Conservation (phyloP, 2,113 vertebrate species). For the Ceratotherium simum region DNA sequence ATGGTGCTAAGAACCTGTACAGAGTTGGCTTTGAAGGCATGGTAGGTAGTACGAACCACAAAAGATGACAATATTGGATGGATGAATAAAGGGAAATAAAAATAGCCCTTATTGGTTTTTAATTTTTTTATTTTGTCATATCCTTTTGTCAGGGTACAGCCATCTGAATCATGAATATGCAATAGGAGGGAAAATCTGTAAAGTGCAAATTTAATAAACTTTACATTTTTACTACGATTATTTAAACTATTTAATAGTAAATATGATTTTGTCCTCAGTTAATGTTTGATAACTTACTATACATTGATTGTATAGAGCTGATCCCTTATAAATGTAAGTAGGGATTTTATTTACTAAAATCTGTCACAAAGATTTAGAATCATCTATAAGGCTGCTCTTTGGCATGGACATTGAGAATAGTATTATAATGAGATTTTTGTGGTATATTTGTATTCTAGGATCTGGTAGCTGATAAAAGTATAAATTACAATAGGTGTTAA, state of each 20-base stretch:
- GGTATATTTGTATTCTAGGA: background rate
- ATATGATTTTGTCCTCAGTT: background rate
- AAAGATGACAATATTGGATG: constrained; percentile 53
- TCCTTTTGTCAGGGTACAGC: constrained; percentile 85
- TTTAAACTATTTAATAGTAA: constrained; percentile 11
- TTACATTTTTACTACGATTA: constrained; percentile 1
- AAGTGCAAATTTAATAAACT: constrained; percentile 82
- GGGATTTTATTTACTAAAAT: constrained; percentile 5
- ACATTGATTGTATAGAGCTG: background rate
- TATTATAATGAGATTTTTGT: constrained; percentile 26
- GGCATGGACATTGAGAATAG: background rate
- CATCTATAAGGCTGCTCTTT: background rate
- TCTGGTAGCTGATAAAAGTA: constrained; percentile 43
- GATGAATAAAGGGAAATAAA: constrained; percentile 68
- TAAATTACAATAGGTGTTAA: constrained; percentile 37
- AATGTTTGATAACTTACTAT: background rate
- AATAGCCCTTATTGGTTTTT: constrained; percentile 70
- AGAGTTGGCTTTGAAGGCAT: constrained; percentile 99
- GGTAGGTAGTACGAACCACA: constrained; percentile 90
- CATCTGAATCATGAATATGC: constrained; percentile 86
- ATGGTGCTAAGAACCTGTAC: constrained; percentile 99
- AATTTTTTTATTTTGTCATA: constrained; percentile 84
- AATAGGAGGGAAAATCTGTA: constrained; percentile 89
- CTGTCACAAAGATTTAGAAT: background rate
- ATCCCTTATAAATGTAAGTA: background rate